A percentile compares a stretch with the other conserved stretches of the same genome.
phyloP scores from a whole-genome alignment of 2,113 vertebrate genomes.

The Rhagologus leucostigma region DNA sequence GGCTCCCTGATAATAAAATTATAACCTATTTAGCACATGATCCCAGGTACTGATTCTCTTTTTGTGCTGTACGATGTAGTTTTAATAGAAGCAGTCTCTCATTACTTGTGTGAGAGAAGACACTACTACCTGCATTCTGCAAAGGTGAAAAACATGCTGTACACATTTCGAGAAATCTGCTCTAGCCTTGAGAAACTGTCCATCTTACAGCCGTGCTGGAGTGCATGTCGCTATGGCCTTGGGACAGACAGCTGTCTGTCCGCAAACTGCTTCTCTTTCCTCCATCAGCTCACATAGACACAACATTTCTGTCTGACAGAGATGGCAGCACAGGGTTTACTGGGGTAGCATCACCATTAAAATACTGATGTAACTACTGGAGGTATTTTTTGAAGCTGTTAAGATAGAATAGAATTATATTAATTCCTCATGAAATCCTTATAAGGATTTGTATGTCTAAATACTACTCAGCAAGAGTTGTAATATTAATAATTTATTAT shows the following conservation, averaged over 20 bases:
- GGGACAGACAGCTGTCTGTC: not conserved
- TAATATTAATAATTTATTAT: not conserved
- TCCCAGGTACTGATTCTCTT: not conserved
- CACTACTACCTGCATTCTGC: not conserved
- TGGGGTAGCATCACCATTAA: not conserved
- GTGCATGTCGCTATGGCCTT: fast-evolving
- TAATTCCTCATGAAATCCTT: not conserved
- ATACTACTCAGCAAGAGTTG: not conserved
- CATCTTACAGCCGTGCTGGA: not conserved
- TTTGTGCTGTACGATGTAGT: not conserved
- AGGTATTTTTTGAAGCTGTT: not conserved
- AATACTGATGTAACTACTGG: not conserved
- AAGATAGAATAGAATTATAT: not conserved
- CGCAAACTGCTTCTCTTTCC: not conserved
- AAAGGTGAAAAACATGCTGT: not conserved
- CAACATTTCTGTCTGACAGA: not conserved
- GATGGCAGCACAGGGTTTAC: not conserved
- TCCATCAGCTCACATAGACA: not conserved
- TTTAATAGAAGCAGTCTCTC: not conserved
- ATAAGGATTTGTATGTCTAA: not conserved
- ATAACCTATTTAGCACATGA: not conserved
- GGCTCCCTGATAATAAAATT: not conserved
- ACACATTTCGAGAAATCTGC: not conserved
- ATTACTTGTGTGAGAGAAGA: not conserved
- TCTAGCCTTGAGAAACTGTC: not conserved